Base-by-base conservation (phyloP, 2,888 invertebrate genomes). In the Tubulanus polymorphus region DNA sequence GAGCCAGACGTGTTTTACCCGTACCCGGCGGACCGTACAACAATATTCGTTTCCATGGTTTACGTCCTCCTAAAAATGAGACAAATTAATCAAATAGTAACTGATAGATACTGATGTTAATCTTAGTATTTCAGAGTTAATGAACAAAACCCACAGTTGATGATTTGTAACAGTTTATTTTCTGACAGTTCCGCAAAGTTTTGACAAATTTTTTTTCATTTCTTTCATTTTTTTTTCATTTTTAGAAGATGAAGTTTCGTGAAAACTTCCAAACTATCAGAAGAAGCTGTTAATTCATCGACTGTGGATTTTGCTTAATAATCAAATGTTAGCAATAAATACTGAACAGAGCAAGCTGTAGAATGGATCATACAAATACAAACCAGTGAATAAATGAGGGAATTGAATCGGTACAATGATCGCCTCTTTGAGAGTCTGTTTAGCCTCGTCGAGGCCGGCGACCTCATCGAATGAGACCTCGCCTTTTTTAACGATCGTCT, bases 331-430 rank as follows among this genome's bases (percentile, higher is more conserved):
- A 46, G 20, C 12, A 18, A 10, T 18, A 12, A 12, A 12, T 46
- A n/a, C 18, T 53, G 41, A 2, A 26, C 18, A 8, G n/a, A 3
- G 18, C 27, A 41, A 25, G 35, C 46, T 49, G 51, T 18, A 28
- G 37, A 29, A 18, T 18, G 29, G 32, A 27, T 57, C 59, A n/a
- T n/a, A n/a, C n/a, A n/a, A n/a, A n/a, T n/a, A n/a, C n/a, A n/a
- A n/a, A 76, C 80, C 79, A 57, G 74, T 67, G 69, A 83, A 85
- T 12, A 84, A 74, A 57, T 84, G 84, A 3, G 84, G 84, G 66
- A 82, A 84, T 54, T 76, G 74, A 37, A 80, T 65, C 0, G 84
- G 84, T 67, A 84, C 78, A 35, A 84, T 73, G 15, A 84, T 71
- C 5, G 83, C 78, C 59, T 83, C 81, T 54, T 71, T 77, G 23